phyloP scores from a whole-genome alignment of 2,113 vertebrate species.

The Setophaga kirtlandii region DNA sequence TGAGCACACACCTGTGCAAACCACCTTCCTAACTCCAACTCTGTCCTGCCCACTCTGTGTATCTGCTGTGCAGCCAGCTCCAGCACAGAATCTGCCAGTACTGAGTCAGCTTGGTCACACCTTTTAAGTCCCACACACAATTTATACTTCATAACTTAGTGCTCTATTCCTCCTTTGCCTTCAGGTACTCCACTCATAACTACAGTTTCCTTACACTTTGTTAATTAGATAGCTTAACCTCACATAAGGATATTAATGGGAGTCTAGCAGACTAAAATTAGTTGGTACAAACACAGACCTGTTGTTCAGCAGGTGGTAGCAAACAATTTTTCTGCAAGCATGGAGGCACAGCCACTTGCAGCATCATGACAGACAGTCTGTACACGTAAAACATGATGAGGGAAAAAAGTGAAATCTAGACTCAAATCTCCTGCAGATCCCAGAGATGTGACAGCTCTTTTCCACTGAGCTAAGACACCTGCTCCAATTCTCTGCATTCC shows the following conservation, averaged over 20 bases:
- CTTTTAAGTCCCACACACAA: not conserved
- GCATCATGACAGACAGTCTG: not conserved
- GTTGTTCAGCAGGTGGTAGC: not conserved
- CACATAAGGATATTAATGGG: not conserved
- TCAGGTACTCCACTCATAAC: not conserved
- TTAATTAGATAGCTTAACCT: not conserved
- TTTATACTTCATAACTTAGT: not conserved
- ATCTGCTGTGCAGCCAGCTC: not conserved
- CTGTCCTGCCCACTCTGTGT: not conserved
- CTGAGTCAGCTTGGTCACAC: not conserved
- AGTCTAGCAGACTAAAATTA: not conserved
- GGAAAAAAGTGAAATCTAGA: not conserved
- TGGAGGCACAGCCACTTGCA: not conserved
- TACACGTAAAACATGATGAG: not conserved
- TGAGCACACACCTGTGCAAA: not conserved
- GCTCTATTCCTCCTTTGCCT: not conserved
- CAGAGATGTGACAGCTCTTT: not conserved
- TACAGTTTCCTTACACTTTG: not conserved
- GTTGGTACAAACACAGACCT: not conserved
- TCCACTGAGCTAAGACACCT: not conserved
- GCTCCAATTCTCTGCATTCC: not conserved
- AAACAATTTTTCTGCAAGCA: not conserved
- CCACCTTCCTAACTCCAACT: not conserved
- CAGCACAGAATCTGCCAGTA: not conserved
- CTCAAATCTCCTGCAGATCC: not conserved